Evolutionary conservation across 2,113 vertebrate species (phyloP), one percentile per base, ranked within the genome.

Genomic region (Mirza zaza): DNA sequence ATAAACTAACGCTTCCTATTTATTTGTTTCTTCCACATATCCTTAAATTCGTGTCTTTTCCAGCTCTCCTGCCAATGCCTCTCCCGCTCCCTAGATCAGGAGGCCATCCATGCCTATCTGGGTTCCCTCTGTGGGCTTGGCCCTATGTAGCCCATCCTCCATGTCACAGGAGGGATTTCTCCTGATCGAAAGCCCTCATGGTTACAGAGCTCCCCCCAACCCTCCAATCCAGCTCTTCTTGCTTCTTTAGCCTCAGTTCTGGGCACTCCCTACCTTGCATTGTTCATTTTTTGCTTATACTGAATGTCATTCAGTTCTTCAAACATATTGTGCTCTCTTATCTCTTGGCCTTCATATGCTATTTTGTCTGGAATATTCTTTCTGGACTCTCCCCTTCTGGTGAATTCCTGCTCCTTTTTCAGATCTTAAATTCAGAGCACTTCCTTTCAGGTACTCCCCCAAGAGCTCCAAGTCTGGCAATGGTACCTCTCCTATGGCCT

Each of bases 371-470:
- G 9, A 59, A 76, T 17, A 65, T 79, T 65, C 12, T 63, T 77
- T 59, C 36, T 80, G 9, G 45, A 52, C 7, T 25, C 34, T 71
- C 25, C 9, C 34, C 17, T 32, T 45, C 39, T 88, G 63, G 61
- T 39, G 29, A 92, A 14, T 65, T 87, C 36, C 25, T 83, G 34
- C 92, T 86, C 21, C 52, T 90, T 81, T 89, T 86, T 65, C 8
- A 29, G 48, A 23, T 76, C 25, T 92, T 17, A 87, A 29, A 42
- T 71, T 81, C 10, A 59, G n/a, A 84, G 15, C 9, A 50, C 23
- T 87, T 77, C 32, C n/a, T 97, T 34, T 85, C 61, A 71, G 45
- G 34, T 55, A 48, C 5, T 88, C 9, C 7, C 68, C 42, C 76
- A 3, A 61, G 20, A 32, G 10, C 14, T 21, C 75, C 6, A 84